Base-by-base conservation (phyloP, 2,888 invertebrate species). In the Leptinotarsa tumamoca region DNA sequence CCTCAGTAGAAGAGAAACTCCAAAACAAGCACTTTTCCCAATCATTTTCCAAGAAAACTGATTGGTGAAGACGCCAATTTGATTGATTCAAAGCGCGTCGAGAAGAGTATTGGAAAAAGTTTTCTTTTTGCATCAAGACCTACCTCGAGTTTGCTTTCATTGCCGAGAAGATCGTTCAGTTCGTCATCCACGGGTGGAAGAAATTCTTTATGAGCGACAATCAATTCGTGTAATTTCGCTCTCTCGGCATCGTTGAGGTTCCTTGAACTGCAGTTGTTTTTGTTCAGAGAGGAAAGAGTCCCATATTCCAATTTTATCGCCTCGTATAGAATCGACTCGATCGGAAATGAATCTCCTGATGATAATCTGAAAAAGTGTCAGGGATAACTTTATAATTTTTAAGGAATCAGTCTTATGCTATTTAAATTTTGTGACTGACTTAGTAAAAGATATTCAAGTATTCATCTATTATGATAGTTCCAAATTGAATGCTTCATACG, bases 241-340 rank as follows among this genome's bases (percentile, higher is more conserved):
- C 93, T 90, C 86, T 97, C 96, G n/a, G 95, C 93, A 87, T 94
- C 94, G 84, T 94, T 95, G 27, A 95, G 90, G 84, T 93, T 93
- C 76, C 93, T 89, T 0, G 92, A 93, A 7, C 91, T 91, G 3
- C 91, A 91, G 4, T 90, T 90, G 80, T 90, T 91, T 67, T 90
- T 89, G 49, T 92, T 91, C 72, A 85, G 82, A 33, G 85, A 82
- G 0, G 93, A 91, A 84, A 93, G 94, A 0, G 94, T 92, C 83
- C 95, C 95, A 86, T 94, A 96, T 88, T 96, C 96, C 76, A 96
- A 89, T 83, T 95, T 95, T 80, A 96, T 96, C 13, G 96, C 96
- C 84, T 96, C 95, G 77, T 94, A 95, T 54, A 96, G 88, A 83
- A 96, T 95, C 0, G 95, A 94, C 85, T 96, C 95, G 87, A 96